phyloP scores from a whole-genome alignment of 1,140 invertebrate genomes.

The Tetramorium simillimum region DNA sequence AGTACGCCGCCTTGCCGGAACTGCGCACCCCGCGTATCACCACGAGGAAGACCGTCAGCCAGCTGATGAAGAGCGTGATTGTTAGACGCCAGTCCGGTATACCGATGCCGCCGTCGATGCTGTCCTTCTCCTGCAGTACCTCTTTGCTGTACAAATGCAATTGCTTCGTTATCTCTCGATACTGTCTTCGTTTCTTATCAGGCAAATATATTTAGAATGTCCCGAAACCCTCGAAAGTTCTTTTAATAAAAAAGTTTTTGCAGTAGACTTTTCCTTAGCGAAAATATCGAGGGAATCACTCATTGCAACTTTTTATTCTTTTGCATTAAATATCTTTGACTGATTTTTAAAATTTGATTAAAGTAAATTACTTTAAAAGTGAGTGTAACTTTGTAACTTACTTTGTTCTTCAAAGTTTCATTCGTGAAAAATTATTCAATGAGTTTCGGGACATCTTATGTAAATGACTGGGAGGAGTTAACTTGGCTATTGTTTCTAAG shows the following conservation, averaged over 20 bases:
- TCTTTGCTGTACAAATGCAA: slow-evolving; percentile 86
- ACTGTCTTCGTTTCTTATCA: background rate
- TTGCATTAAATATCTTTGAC: background rate
- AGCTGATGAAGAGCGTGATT: slow-evolving; percentile 90
- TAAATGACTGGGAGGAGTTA: background rate
- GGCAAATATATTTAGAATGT: background rate
- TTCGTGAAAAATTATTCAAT: background rate
- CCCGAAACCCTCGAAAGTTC: background rate
- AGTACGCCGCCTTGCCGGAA: slow-evolving; percentile 90
- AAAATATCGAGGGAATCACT: too few species aligned
- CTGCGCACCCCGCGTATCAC: slow-evolving; percentile 88
- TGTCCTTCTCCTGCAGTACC: slow-evolving; percentile 89
- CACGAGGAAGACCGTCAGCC: slow-evolving; percentile 89
- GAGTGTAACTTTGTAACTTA: background rate
- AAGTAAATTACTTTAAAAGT: background rate
- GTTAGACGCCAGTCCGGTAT: slow-evolving; percentile 90
- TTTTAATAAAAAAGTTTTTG: background rate
- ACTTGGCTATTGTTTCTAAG: background rate
- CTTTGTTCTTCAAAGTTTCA: background rate
- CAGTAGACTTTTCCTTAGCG: too few species aligned
- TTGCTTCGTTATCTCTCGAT: background rate
- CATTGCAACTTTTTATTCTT: background rate
- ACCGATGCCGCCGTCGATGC: slow-evolving; percentile 91
- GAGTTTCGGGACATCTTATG: background rate
- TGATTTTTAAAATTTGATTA: background rate